These are phyloP conservation scores for Drosophila hamatofila DNA, from an alignment of 2,888 invertebrate genomes.

Conservation along the genomic window DNA sequence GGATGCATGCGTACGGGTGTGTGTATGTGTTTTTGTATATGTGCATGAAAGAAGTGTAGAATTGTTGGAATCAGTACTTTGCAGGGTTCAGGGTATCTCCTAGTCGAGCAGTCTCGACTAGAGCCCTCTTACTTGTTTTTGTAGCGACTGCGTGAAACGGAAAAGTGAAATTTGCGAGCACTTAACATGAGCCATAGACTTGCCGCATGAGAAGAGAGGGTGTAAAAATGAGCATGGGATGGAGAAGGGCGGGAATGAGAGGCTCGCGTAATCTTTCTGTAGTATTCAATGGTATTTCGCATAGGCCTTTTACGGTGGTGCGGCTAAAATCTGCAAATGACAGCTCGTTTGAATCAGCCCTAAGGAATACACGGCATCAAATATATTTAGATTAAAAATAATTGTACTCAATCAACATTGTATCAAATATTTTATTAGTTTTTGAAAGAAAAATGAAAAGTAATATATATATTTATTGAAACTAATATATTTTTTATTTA, in stretches of 20 bases:
- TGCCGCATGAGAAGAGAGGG: background rate
- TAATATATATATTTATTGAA: no score
- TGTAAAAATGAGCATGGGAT: background rate
- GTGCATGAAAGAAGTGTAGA: no score
- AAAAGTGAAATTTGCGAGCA: slow-evolving; percentile 78
- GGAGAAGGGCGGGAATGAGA: background rate
- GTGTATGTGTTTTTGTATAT: no score
- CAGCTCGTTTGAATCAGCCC: background rate
- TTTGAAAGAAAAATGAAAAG: no score
- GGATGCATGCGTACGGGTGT: no score
- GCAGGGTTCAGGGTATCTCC: no score
- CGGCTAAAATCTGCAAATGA: slow-evolving; percentile 9
- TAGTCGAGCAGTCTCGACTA: no score
- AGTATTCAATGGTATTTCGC: background rate
- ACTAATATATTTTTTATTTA: no score
- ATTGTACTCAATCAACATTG: background rate
- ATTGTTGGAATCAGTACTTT: no score
- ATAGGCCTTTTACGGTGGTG: slow-evolving; percentile 1
- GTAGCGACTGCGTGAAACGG: slow-evolving; percentile 45
- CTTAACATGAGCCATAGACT: slow-evolving; percentile 60
- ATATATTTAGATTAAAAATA: background rate
- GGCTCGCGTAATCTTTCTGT: background rate
- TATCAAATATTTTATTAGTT: no score
- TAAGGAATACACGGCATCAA: background rate
- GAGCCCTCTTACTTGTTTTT: no score